These are phyloP conservation scores for Pangasius macronema DNA, from an alignment of 2,797 vertebrate species.

Conservation along the genomic window DNA sequence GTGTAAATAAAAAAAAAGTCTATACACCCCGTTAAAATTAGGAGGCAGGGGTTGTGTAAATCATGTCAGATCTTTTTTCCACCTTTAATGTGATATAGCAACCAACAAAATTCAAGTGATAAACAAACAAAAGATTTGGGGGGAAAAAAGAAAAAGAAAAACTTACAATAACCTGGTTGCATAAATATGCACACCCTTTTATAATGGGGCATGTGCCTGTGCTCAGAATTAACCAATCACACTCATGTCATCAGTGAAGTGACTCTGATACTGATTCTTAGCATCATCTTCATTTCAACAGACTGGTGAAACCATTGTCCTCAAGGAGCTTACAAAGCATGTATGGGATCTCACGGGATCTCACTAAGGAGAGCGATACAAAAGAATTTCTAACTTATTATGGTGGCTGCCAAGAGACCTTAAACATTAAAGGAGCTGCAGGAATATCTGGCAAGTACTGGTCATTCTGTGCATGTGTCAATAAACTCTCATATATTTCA, in stretches of 20 bases:
- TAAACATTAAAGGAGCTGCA: neutral
- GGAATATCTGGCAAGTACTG: neutral
- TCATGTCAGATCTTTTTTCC: no score
- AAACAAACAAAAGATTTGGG: neutral
- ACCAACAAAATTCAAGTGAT: neutral
- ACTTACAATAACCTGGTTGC: no score
- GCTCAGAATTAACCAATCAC: neutral
- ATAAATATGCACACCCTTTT: neutral
- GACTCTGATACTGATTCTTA: neutral
- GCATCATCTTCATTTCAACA: neutral
- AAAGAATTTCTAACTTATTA: neutral
- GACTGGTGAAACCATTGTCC: neutral
- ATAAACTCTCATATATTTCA: neutral
- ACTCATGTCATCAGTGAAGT: neutral
- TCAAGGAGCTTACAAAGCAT: neutral
- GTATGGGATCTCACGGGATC: neutral
- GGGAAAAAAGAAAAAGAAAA: neutral
- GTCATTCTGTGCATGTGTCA: neutral
- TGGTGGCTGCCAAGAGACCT: neutral
- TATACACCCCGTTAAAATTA: neutral
- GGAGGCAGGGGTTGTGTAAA: neutral
- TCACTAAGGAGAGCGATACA: neutral
- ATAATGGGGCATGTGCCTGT: neutral
- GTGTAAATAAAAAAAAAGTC: neutral
- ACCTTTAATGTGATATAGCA: neutral